These are phyloP conservation scores for Drosophila elegans DNA, from an alignment of 1,140 invertebrate species.

Conservation along the genomic window DNA sequence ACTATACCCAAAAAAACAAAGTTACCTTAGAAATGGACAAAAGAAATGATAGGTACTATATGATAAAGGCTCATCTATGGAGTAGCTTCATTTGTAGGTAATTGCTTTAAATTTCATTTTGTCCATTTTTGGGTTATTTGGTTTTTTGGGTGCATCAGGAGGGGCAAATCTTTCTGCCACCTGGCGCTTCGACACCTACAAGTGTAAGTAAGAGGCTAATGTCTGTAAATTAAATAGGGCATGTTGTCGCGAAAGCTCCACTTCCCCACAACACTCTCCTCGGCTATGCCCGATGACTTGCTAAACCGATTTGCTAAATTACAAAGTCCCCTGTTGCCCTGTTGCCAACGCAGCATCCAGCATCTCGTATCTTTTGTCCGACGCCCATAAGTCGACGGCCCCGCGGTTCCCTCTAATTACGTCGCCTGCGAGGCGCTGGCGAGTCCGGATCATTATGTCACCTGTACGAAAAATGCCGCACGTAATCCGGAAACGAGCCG, in stretches of 20 bases:
- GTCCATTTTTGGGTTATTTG: too few species aligned
- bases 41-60: too few species aligned
- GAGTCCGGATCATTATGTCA: constrained; percentile 73
- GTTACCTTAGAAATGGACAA: too few species aligned
- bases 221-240: constrained; percentile 69
- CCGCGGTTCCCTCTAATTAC: constrained; percentile 59
- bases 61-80: too few species aligned
- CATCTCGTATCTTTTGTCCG: constrained; percentile 34
- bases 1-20: too few species aligned
- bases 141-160: background rate
- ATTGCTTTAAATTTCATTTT: background rate
- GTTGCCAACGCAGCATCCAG: constrained; percentile 8
- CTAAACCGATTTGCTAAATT: constrained; percentile 78
- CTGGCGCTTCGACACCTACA: constrained; percentile 2
- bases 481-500: constrained; percentile 70
- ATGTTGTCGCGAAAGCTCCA: constrained; percentile 18
- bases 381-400: constrained; percentile 5
- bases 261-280: background rate
- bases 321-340: constrained; percentile 42
- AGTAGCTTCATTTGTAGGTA: too few species aligned
- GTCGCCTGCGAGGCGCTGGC: constrained; percentile 39
- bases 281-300: constrained; percentile 39
- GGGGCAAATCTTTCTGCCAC: background rate
- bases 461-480: constrained; percentile 75
- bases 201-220: constrained; percentile 47